Percentiles rank a stretch among this genome's conserved stretches.
phyloP scores from a whole-genome alignment of 2,113 vertebrate genomes.

The Microcebus tavaratra region DNA sequence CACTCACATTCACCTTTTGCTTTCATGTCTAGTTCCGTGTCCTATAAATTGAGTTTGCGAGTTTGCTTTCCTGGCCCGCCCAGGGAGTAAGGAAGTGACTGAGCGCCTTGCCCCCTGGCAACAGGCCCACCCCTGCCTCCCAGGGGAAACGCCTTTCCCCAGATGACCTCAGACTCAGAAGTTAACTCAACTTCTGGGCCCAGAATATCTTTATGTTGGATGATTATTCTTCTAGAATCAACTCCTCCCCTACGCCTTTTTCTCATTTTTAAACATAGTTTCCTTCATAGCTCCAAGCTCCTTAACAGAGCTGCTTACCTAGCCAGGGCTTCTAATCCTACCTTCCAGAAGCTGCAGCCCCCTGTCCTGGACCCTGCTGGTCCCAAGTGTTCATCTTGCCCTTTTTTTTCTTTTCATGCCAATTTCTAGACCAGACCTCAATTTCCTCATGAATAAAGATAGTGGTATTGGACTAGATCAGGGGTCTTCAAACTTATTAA shows the following conservation, averaged over 20 bases:
- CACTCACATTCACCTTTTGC: neutral
- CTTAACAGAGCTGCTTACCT: neutral
- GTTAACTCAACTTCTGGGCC: neutral
- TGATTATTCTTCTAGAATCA: neutral
- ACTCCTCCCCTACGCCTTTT: fast-evolving
- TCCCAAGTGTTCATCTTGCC: neutral
- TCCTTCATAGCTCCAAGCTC: neutral
- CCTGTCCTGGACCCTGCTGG: neutral
- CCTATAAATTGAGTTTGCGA: neutral
- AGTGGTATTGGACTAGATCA: too few relatives aligned
- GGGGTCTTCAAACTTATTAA: too few relatives aligned
- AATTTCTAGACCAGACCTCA: neutral
- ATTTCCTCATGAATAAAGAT: neutral
- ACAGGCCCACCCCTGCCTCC: too few relatives aligned
- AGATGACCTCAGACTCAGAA: neutral
- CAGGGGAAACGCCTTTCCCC: neutral
- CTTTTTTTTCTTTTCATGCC: neutral
- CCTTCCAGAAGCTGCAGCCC: neutral
- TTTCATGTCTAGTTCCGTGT: fast-evolving
- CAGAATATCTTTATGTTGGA: neutral
- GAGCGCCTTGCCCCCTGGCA: neutral
- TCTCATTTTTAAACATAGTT: neutral
- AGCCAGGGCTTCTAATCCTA: neutral
- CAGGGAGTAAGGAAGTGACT: neutral
- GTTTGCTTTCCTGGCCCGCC: neutral